phyloP scores from a whole-genome alignment of 2,888 invertebrate genomes.

The Vandiemenella viatica region DNA sequence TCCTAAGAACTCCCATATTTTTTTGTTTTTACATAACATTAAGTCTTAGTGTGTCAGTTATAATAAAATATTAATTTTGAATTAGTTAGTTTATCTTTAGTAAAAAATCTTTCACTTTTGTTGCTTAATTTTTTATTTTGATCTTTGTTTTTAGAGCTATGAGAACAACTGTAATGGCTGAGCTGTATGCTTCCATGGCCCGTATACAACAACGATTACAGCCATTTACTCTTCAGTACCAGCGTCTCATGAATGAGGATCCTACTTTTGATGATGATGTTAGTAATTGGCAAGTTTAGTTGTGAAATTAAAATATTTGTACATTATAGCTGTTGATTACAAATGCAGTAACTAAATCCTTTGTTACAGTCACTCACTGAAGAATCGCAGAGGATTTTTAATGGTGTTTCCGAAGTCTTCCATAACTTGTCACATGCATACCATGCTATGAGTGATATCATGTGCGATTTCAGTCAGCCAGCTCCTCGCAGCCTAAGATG shows the following conservation, averaged over 20 bases:
- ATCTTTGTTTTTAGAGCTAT: not conserved
- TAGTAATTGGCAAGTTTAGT: conserved; percentile 15
- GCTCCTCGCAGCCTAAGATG: conserved; percentile 56
- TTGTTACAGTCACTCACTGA: conserved; percentile 22
- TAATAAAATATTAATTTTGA: too few species aligned
- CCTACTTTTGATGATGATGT: conserved; percentile 33
- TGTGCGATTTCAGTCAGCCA: conserved; percentile 48
- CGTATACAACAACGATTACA: conserved; percentile 31
- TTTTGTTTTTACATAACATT: too few species aligned
- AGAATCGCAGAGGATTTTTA: conserved; percentile 49
- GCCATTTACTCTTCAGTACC: conserved; percentile 49
- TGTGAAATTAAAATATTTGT: too few species aligned
- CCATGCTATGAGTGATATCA: conserved; percentile 77
- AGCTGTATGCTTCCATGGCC: not conserved
- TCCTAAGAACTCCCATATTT: too few species aligned
- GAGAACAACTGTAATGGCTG: not conserved
- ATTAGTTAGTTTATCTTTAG: not conserved
- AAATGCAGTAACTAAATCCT: too few species aligned
- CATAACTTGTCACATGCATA: conserved; percentile 79
- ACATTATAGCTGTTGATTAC: too few species aligned
- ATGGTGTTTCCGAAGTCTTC: conserved; percentile 61
- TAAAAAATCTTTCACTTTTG: not conserved
- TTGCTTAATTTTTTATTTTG: not conserved
- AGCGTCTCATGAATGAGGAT: conserved; percentile 43
- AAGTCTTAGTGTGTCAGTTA: too few species aligned